Conservation (phyloP, 2,888 invertebrate genomes). For the Rotaria sp. region DNA sequence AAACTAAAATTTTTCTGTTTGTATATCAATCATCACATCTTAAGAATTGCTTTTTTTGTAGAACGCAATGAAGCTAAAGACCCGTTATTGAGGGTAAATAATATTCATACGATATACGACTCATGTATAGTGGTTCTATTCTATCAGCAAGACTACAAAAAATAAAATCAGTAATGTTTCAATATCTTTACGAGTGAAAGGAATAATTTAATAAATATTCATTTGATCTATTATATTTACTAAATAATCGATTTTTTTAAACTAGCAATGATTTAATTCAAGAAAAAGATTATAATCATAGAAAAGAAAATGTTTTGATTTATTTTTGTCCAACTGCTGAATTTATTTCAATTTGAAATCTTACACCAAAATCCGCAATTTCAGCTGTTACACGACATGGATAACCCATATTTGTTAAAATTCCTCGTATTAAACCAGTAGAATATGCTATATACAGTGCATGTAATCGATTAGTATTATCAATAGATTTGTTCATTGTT, state of each 20-base stretch:
- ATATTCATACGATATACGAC: too few relatives aligned
- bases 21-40: too few relatives aligned
- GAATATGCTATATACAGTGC: conserved; percentile 70
- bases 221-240: not conserved
- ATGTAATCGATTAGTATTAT: conserved; percentile 1
- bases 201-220: too few relatives aligned
- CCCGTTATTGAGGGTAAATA: too few relatives aligned
- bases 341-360: conserved; percentile 12
- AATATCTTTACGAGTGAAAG: too few relatives aligned
- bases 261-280: not conserved
- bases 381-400: conserved; percentile 74
- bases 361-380: not conserved
- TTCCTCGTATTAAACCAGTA: conserved; percentile 87
- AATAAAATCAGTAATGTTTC: too few relatives aligned
- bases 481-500: not conserved
- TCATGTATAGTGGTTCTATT: too few relatives aligned
- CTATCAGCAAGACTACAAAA: too few relatives aligned
- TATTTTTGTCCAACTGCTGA: not conserved
- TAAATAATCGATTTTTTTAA: not conserved
- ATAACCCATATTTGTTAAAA: conserved; percentile 84
- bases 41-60: too few relatives aligned
- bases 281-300: not conserved
- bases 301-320: not conserved
- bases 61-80: too few relatives aligned
- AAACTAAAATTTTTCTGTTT: too few relatives aligned